Base-by-base conservation (phyloP, 2,797 vertebrate genomes). In the Phataginus tricuspis region DNA sequence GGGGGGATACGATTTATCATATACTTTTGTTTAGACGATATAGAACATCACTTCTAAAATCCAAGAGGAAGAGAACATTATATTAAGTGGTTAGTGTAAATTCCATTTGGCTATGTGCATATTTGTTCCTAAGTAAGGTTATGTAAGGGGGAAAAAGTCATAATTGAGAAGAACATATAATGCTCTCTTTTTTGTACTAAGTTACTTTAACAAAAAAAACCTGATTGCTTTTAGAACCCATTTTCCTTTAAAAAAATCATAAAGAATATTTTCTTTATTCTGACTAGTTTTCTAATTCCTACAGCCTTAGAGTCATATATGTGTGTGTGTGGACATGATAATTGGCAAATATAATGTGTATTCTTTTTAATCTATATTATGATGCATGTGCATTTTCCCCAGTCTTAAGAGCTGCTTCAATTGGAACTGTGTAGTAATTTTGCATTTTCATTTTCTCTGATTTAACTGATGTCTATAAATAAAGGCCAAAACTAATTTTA, bases 371-470 rank as follows among this genome's bases (percentile, higher is more conserved):
- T 96, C 71, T 86, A 4, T 84, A 71, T 77, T 63, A 92, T 69
- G 45, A 68, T 93, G 68, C 27, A 61, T 77, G 9, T 42, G 27
- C 57, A 71, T 61, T 87, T 39, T 96, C 51, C 79, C 49, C 5
- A 39, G 31, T 78, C 85, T 84, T 88, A 66, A 88, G 49, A 96
- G 80, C 55, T 96, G 18, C 83, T 93, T 64, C 71, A 75, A 7
- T 91, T 94, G 96, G 90, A 96, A 23, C 75, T 91, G 27, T 96
- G 51, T 42, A 34, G 18, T 94, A 89, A 92, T 79, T 96, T 91
- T 95, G 82, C 64, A 88, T 92, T 97, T 97, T 71, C 86, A 92
- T 96, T 96, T 96, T 92, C 91, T 96, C 68, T 88, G 42, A 93
- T 78, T 94, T 95, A 92, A 79, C 83, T 77, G 66, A 93, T 95